phyloP scores from a whole-genome alignment of 2,113 vertebrate species.

The Elachura formosa region DNA sequence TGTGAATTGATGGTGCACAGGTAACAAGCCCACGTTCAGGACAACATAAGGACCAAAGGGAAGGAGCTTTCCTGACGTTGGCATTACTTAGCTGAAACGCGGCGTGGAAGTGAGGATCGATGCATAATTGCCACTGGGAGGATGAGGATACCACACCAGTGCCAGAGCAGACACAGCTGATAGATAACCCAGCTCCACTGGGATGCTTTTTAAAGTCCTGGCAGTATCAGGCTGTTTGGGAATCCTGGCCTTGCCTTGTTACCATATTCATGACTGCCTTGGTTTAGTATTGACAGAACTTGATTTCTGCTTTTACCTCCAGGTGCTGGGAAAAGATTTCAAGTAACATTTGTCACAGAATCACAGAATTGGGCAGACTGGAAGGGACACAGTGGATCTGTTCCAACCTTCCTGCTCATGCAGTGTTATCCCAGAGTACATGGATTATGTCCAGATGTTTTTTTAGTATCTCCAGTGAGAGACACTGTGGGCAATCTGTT shows the following conservation, averaged over 20 bases:
- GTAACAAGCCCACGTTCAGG: accelerated
- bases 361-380: not conserved
- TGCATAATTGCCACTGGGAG: not conserved
- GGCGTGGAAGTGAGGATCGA: accelerated
- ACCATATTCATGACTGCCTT: not conserved
- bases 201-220: not conserved
- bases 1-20: not conserved
- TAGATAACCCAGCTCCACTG: not conserved
- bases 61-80: accelerated
- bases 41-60: no score
- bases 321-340: not conserved
- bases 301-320: not conserved
- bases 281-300: accelerated
- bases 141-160: accelerated
- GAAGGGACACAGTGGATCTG: not conserved
- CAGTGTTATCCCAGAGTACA: not conserved
- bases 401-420: not conserved
- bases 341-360: not conserved
- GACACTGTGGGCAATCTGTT: not conserved
- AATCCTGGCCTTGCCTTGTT: no score
- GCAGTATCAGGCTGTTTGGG: not conserved
- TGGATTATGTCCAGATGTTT: not conserved
- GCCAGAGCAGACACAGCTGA: no score
- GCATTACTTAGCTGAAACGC: accelerated
- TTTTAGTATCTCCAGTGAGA: not conserved